A percentile compares a stretch with the other conserved stretches of the same genome.
These are phyloP conservation scores for Caracal caracal DNA, from an alignment of 2,113 vertebrate species.

Conservation along the genomic window DNA sequence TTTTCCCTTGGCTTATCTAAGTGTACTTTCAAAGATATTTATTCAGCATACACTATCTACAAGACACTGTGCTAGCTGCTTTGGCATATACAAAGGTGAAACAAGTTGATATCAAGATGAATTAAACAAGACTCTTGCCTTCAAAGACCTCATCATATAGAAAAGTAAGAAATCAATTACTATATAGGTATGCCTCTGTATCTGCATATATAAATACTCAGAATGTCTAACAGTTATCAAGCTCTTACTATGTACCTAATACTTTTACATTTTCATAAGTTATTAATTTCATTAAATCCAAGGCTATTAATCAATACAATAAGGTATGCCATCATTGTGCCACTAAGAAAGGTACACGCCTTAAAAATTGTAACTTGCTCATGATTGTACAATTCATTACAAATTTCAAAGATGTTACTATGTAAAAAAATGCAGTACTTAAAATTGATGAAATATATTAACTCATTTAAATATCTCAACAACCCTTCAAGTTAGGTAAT, in stretches of 20 bases:
- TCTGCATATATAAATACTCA: neutral
- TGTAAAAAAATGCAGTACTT: neutral
- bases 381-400: neutral
- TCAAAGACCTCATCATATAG: neutral
- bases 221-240: neutral
- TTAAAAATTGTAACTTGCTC: conserved; percentile 1
- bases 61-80: neutral
- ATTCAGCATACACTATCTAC: neutral
- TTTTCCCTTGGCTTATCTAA: neutral
- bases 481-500: neutral
- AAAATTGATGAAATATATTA: neutral
- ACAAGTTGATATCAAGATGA: neutral
- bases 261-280: neutral
- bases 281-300: neutral
- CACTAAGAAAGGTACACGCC: neutral
- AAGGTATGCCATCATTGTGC: neutral
- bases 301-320: neutral
- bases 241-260: neutral
- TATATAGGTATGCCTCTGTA: neutral
- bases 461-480: neutral
- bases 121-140: neutral
- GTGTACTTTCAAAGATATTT: conserved; percentile 8
- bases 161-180: neutral
- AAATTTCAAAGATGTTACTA: conserved; percentile 27
- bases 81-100: neutral